Evolutionary conservation across 1,140 invertebrate genomes (phyloP), one percentile per base, ranked within the genome.

Genomic region (Lasioglossum albipes): DNA sequence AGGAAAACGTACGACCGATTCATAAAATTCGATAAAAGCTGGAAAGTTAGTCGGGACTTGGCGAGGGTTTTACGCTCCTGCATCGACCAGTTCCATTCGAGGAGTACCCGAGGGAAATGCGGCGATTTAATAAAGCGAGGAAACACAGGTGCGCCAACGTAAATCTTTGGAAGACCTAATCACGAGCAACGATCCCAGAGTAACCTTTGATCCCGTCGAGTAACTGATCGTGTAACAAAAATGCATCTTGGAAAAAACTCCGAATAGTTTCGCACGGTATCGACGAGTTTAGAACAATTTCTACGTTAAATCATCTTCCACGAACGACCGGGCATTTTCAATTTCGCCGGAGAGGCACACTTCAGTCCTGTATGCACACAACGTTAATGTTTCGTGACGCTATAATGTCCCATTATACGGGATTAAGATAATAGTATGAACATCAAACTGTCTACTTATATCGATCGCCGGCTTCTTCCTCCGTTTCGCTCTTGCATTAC

Each of bases 381-480:
- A 77, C 41, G 7, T 77, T 69, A 61, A 77, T 77, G 75, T 77
- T 62, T 61, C 75, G 41, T 27, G 75, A 70, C 31, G 66, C 54
- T 31, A 77, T 61, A 70, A 70, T 57, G 66, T 67, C 70, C 75
- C 75, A 77, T 77, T 70, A 77, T 61, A 70, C 22, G 16, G 54
- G 75, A 70, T 77, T 77, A 77, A 77, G 66, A 70, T 77, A 77
- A 77, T 77, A 61, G 69, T 45, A 59, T 68, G 64, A 76, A 16
- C 74, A 77, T 77, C 75, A 77, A 77, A 70, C 66, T 77, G 75
- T 69, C 75, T 70, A 61, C 59, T 77, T 67, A 36, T 61, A 77
- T 70, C 66, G 75, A 76, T 69, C 75, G 13, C n/a, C 4, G 22
- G 18, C 27, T 41, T 65, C 22, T 31, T 20, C n/a, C 57, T 13